These are phyloP conservation scores for Rhyacophila brunnea DNA, from an alignment of 1,140 invertebrate species.

Conservation along the genomic window DNA sequence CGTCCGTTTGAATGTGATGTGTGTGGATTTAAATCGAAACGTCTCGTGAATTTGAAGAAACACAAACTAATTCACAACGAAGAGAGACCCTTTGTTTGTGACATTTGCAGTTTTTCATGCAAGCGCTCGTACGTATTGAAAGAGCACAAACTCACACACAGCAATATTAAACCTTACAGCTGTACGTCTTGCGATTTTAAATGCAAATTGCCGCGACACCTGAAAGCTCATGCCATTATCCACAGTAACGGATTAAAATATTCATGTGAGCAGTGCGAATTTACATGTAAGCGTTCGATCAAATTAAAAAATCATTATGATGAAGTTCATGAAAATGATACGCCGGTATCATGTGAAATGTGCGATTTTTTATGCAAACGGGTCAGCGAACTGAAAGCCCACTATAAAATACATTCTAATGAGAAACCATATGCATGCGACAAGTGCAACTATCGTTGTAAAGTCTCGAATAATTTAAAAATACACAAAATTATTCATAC, in stretches of 20 bases:
- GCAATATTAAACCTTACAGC: not conserved
- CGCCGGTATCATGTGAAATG: not conserved
- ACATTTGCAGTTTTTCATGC: not conserved
- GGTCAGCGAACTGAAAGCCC: not conserved
- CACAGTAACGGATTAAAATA: not conserved
- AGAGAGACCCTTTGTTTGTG: conserved; percentile 1
- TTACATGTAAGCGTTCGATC: not conserved
- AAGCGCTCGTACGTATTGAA: conserved; percentile 1
- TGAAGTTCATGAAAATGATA: not conserved
- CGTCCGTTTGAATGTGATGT: not conserved
- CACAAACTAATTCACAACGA: conserved; percentile 1
- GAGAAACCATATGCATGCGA: conserved; percentile 2
- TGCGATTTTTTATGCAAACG: not conserved
- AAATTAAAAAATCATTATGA: not conserved
- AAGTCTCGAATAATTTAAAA: not conserved
- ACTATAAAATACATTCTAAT: not conserved
- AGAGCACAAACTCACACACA: conserved; percentile 3
- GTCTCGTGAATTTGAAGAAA: not conserved
- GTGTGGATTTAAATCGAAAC: not conserved
- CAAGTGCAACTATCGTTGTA: not conserved
- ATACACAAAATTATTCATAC: not conserved
- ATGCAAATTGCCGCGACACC: not conserved
- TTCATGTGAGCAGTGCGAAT: not conserved
- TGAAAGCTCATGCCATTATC: not conserved
- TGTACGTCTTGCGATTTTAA: not conserved